A percentile compares a stretch with the other conserved stretches of the same genome.
These are phyloP conservation scores for Falco berigora DNA, from an alignment of 2,797 vertebrate genomes.

Conservation along the genomic window DNA sequence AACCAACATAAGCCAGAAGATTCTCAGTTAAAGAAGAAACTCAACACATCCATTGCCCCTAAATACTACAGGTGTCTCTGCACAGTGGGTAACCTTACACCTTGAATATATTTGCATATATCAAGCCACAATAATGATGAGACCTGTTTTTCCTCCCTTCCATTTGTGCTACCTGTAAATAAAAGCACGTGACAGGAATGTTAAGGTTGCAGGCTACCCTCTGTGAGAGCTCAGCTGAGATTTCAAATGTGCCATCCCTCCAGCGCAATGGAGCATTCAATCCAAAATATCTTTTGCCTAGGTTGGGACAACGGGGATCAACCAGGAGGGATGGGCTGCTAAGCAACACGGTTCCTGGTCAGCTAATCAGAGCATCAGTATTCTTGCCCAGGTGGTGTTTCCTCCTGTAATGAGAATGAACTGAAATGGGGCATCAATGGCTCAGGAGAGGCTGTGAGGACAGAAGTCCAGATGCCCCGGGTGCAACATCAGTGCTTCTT, in stretches of 20 bases:
- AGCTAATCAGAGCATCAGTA: background rate
- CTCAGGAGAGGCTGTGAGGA: background rate
- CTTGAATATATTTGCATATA: conserved; percentile 61
- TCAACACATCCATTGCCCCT: conserved; percentile 40
- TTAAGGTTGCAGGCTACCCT: conserved; percentile 13
- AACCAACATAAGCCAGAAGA: background rate
- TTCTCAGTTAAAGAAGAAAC: conserved; percentile 36
- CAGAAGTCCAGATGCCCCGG: fast-evolving
- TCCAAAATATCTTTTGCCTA: background rate
- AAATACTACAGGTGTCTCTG: conserved; percentile 54
- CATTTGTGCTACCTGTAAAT: conserved; percentile 64
- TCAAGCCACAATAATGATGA: conserved; percentile 61
- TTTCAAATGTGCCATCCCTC: background rate
- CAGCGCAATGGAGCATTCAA: background rate
- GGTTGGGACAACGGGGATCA: background rate
- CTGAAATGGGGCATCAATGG: background rate
- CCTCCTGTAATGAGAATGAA: background rate
- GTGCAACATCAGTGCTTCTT: background rate
- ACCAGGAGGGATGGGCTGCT: background rate
- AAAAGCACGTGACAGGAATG: conserved; percentile 55
- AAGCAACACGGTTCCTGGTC: background rate
- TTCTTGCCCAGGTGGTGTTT: background rate
- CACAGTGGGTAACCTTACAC: conserved; percentile 39
- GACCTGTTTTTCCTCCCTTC: conserved; percentile 42
- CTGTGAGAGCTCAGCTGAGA: background rate